These are phyloP conservation scores for Remorina albescens DNA, from an alignment of 2,797 vertebrate genomes.

Conservation along the genomic window DNA sequence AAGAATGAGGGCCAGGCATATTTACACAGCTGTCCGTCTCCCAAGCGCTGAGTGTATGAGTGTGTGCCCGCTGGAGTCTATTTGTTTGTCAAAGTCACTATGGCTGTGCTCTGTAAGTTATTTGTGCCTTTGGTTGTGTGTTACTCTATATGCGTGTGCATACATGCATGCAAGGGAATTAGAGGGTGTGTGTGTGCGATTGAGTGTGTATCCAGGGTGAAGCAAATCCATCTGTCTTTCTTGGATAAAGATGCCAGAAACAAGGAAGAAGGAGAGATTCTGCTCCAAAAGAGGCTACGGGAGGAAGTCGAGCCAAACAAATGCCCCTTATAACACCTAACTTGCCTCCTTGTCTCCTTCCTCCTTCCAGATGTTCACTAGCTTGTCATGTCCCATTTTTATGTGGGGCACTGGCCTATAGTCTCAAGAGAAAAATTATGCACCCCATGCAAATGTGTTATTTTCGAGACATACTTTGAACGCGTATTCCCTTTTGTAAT, in stretches of 20 bases:
- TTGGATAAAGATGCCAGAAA: constrained; percentile 80
- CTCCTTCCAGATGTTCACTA: constrained; percentile 76
- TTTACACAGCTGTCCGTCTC: constrained; percentile 82
- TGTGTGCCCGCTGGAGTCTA: constrained; percentile 72
- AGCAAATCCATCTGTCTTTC: constrained; percentile 82
- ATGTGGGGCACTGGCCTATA: constrained; percentile 30
- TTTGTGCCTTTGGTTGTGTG: constrained; percentile 69
- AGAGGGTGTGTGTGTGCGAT: constrained; percentile 45
- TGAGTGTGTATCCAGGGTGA: constrained; percentile 72
- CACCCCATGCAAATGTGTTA: constrained; percentile 48
- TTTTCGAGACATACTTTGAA: constrained; percentile 44
- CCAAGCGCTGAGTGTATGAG: constrained; percentile 68
- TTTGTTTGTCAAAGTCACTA: constrained; percentile 80
- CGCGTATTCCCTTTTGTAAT: constrained; percentile 15
- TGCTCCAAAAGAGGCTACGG: constrained; percentile 64
- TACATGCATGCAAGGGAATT: constrained; percentile 51
- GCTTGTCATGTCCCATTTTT: constrained; percentile 58
- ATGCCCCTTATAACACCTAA: constrained; percentile 72
- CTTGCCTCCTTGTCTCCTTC: constrained; percentile 70
- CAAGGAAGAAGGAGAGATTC: constrained; percentile 76
- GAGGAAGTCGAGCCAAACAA: constrained; percentile 67
- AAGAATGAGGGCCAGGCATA: constrained; percentile 76
- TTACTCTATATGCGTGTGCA: constrained; percentile 53
- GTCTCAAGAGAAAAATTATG: constrained; percentile 43
- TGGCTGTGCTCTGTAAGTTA: constrained; percentile 69